Conservation (phyloP, 2,113 vertebrate species). For the Syngnathoides biaculeatus region DNA sequence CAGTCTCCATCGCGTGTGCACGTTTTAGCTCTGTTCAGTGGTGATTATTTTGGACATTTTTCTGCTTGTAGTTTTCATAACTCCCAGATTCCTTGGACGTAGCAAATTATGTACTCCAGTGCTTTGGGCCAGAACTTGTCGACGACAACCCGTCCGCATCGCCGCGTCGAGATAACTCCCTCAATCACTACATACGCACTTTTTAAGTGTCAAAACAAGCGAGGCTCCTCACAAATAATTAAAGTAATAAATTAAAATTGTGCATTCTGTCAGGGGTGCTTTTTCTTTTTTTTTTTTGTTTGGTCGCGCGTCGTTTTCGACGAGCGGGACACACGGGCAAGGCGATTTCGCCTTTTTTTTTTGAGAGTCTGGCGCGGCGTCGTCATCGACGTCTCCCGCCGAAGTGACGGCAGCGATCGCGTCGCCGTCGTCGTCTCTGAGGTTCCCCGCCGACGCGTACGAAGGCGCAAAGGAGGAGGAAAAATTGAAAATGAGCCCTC, state of each 20-base stretch:
- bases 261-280: slow-evolving; percentile 70
- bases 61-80: neutral
- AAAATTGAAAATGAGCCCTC: neutral
- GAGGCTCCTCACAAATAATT: slow-evolving; percentile 45
- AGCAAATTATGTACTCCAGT: neutral
- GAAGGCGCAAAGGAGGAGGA: slow-evolving; percentile 24
- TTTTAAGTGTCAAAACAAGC: slow-evolving; percentile 47
- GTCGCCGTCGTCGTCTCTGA: neutral
- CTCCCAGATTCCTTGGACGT: neutral
- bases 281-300: neutral
- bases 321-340: too few relatives aligned
- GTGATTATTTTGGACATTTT: too few relatives aligned
- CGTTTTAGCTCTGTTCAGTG: too few relatives aligned
- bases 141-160: neutral
- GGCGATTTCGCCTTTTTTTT: too few relatives aligned
- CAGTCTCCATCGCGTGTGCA: too few relatives aligned
- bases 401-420: too few relatives aligned
- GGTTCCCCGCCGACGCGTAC: neutral
- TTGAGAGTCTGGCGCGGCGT: too few relatives aligned
- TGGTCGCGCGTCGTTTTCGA: neutral
- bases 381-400: too few relatives aligned
- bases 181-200: slow-evolving; percentile 14
- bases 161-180: neutral
- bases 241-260: slow-evolving; percentile 72
- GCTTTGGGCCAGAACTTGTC: too few relatives aligned